Base-by-base conservation (phyloP, 2,797 vertebrate genomes). In the Catharus ustulatus region DNA sequence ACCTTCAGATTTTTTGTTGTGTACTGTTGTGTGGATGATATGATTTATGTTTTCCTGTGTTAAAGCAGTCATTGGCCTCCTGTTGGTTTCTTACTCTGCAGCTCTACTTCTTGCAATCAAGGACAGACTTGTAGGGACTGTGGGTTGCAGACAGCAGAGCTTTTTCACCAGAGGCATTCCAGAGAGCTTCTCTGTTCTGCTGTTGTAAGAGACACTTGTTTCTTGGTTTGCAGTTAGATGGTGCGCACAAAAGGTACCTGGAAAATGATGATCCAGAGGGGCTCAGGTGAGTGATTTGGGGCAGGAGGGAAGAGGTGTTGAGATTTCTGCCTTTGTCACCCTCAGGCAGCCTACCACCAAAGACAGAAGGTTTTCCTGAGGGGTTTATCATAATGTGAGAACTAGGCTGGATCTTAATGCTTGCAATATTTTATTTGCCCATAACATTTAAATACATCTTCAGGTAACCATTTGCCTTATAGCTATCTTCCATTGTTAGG, bases 381-480 rank as follows among this genome's bases (percentile, higher is more conserved):
- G 81, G 85, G 75, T 97, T 97, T 88, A 96, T 80, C 89, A 78
- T 94, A 67, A 97, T 49, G 79, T 94, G 96, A 98, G 97, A 98
- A 98, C 97, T 95, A 30, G 98, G 98, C 97, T 97, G 98, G 98
- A 97, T 97, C 98, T 98, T 96, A 95, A 90, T 96, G 98, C 97
- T 98, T 98, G 98, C 98, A 97, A 96, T 97, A 96, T 98, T 97
- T 98, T 98, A 98, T 98, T 98, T 97, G 98, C 98, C 98, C 97
- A 96, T 98, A 97, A 96, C 95, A 97, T 98, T 95, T 98, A 98
- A 98, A 97, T 97, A 98, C 98, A 98, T 98, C 98, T 99, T 98
- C 99, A 99, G 99, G 98, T 98, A 98, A 98, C 98, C 98, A 98
- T 98, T 99, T 98, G 99, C 99, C 99, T 99, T 99, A 99, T 97